phyloP scores from a whole-genome alignment of 1,140 invertebrate species.

The Hyles euphorbiae region DNA sequence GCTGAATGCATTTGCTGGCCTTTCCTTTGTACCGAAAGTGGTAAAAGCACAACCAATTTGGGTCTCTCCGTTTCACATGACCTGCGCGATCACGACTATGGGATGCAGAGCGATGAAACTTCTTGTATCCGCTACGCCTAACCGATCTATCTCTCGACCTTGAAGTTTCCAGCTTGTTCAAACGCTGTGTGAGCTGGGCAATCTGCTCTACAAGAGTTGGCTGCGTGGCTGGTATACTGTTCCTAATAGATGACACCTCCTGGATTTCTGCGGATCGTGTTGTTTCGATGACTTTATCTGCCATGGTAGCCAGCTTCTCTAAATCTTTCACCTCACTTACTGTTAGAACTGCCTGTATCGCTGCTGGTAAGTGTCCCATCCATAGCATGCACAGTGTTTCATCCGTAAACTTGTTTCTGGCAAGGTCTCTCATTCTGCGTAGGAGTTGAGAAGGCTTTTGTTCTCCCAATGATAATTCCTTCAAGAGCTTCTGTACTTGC shows the following conservation, averaged over 20 bases:
- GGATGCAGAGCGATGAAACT: constrained; percentile 1
- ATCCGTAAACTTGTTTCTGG: constrained; percentile 1
- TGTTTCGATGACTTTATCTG: constrained; percentile 12
- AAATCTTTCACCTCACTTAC: not conserved
- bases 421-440: constrained; percentile 8
- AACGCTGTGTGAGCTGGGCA: not conserved
- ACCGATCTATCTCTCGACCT: not conserved
- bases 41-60: constrained; percentile 12
- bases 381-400: constrained; percentile 6
- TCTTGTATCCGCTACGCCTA: not conserved
- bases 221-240: not conserved
- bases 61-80: not conserved
- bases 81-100: no score
- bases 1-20: no score
- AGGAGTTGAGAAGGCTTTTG: constrained; percentile 19
- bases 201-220: not conserved
- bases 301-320: constrained; percentile 4
- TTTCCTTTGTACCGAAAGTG: no score
- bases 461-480: constrained; percentile 13
- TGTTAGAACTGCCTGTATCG: not conserved
- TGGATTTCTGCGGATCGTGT: not conserved
- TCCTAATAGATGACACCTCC: not conserved
- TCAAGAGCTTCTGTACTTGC: constrained; percentile 16
- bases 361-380: constrained; percentile 3
- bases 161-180: not conserved